Conservation (phyloP, 1,140 invertebrate species). For the Zelostemma sp. region DNA sequence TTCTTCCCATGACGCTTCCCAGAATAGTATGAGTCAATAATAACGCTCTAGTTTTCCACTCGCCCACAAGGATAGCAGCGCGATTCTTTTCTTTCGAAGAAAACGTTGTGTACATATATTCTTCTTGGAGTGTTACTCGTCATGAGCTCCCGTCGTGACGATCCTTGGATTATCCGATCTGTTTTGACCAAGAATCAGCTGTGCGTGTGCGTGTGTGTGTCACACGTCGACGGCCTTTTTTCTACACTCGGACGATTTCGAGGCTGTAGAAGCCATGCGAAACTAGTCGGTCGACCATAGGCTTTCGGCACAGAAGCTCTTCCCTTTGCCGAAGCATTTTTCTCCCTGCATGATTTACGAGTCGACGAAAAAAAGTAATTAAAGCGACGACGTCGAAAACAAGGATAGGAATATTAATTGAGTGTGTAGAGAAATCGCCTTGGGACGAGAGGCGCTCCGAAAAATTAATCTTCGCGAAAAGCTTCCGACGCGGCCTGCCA, state of each 20-base stretch:
- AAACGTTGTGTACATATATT: no score
- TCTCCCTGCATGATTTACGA: constrained; percentile 61
- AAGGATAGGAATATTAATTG: constrained; percentile 56
- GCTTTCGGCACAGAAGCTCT: constrained; percentile 1
- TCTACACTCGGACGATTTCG: neutral
- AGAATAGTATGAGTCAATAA: no score
- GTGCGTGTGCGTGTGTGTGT: constrained; percentile 15
- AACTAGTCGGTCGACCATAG: no score
- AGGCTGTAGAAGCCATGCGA: no score
- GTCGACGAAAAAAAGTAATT: constrained; percentile 66
- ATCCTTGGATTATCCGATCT: constrained; percentile 57
- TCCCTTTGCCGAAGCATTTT: neutral
- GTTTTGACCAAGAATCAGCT: constrained; percentile 53
- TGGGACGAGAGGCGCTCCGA: constrained; percentile 27
- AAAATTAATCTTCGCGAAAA: constrained; percentile 58
- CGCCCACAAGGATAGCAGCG: no score
- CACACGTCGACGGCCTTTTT: neutral
- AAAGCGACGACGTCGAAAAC: constrained; percentile 50
- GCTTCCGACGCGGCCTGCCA: constrained; percentile 20
- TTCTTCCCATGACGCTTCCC: no score
- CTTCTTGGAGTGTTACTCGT: neutral
- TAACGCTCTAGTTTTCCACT: no score
- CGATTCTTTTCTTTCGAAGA: no score
- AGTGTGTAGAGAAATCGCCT: constrained; percentile 50
- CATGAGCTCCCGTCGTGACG: constrained; percentile 14